Percentiles rank a stretch among this genome's conserved stretches.
Conservation (phyloP, 1,140 invertebrate species). For the Drosophila navojoa region DNA sequence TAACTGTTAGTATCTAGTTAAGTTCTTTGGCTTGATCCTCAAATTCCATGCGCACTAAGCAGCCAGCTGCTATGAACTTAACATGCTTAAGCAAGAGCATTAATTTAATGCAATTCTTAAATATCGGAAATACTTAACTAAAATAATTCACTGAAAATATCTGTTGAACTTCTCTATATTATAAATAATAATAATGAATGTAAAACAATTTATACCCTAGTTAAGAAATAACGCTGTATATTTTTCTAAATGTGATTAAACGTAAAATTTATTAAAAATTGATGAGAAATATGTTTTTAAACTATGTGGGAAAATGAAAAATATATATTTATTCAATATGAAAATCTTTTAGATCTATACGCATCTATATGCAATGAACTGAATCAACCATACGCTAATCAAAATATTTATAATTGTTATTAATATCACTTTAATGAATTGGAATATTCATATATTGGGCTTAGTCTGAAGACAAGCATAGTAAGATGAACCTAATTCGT, state of each 20-base stretch:
- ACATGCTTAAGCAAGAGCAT: slow-evolving; percentile 45
- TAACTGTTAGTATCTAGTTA: slow-evolving; percentile 55
- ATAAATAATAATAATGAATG: slow-evolving; percentile 22
- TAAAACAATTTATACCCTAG: slow-evolving; percentile 44
- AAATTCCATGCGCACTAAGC: slow-evolving; percentile 26
- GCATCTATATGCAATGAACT: too few relatives aligned
- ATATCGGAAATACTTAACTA: slow-evolving; percentile 34
- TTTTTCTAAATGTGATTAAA: slow-evolving; percentile 80
- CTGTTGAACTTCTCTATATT: slow-evolving; percentile 57
- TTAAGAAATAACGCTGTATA: slow-evolving; percentile 71
- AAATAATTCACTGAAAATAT: slow-evolving; percentile 57
- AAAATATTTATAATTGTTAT: too few relatives aligned
- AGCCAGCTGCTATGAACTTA: slow-evolving; percentile 19
- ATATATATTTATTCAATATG: too few relatives aligned
- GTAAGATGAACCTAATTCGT: too few relatives aligned
- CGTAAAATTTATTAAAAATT: slow-evolving; percentile 3
- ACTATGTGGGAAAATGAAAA: too few relatives aligned
- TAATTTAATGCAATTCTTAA: slow-evolving; percentile 45
- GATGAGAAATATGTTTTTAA: not conserved
- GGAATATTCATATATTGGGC: too few relatives aligned
- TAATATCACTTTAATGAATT: too few relatives aligned
- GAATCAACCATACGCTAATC: too few relatives aligned
- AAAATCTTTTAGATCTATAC: too few relatives aligned
- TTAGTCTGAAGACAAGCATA: too few relatives aligned
- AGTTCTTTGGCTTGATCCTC: slow-evolving; percentile 35